These are phyloP conservation scores for Mimumesa dahlbomi DNA, from an alignment of 2,888 invertebrate genomes.

Conservation along the genomic window DNA sequence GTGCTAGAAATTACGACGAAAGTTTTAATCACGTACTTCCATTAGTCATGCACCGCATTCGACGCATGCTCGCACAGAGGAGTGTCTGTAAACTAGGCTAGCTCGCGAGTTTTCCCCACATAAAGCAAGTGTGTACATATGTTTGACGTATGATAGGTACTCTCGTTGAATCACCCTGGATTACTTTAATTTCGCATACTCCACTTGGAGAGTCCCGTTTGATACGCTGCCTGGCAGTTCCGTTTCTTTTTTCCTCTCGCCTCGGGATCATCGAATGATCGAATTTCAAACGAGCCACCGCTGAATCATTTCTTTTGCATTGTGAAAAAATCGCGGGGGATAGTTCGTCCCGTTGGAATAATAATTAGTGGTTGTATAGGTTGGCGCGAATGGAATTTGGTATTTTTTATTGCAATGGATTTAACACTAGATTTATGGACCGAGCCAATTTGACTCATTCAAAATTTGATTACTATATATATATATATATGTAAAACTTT, in stretches of 20 bases:
- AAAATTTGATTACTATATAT: too few relatives aligned
- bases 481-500: too few relatives aligned
- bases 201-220: slow-evolving; percentile 12
- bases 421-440: too few relatives aligned
- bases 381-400: too few relatives aligned
- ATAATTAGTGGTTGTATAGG: too few relatives aligned
- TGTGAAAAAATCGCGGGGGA: too few relatives aligned
- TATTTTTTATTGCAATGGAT: too few relatives aligned
- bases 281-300: too few relatives aligned
- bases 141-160: slow-evolving; percentile 32
- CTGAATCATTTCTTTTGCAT: too few relatives aligned
- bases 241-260: background rate
- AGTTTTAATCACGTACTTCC: slow-evolving; percentile 73
- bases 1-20: slow-evolving; percentile 69
- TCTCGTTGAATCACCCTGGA: slow-evolving; percentile 34
- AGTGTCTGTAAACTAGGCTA: slow-evolving; percentile 46
- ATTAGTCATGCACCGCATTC: slow-evolving; percentile 70
- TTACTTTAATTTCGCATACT: slow-evolving; percentile 44
- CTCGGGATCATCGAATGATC: too few relatives aligned
- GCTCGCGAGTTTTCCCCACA: slow-evolving; percentile 20
- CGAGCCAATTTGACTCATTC: too few relatives aligned
- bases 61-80: slow-evolving; percentile 42
- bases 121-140: slow-evolving; percentile 25
- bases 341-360: too few relatives aligned
- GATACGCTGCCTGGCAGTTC: background rate